Conservation (phyloP, 1,140 invertebrate species). For the Pissodes strobi region DNA sequence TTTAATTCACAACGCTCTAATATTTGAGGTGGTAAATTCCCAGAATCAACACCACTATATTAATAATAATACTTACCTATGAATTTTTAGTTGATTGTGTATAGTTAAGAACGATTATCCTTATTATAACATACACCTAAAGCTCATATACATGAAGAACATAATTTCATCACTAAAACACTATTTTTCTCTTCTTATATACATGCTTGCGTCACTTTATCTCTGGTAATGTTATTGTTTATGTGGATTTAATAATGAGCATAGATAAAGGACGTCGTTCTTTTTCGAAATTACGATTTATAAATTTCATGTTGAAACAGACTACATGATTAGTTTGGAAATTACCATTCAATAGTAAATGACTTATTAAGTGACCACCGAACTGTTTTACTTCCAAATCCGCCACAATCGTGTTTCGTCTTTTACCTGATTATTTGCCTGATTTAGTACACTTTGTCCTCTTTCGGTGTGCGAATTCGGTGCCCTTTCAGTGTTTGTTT, state of each 20-base stretch:
- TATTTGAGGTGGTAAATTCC: too few species aligned
- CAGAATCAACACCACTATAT: too few species aligned
- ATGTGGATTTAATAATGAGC: conserved; percentile 8
- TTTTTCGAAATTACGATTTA: conserved; percentile 28
- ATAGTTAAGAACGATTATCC: too few species aligned
- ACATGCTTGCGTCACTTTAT: conserved; percentile 29
- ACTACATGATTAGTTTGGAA: conserved; percentile 28
- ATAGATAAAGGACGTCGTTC: conserved; percentile 7
- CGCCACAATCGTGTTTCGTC: neutral
- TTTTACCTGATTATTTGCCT: neutral
- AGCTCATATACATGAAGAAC: too few species aligned
- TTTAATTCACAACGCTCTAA: too few species aligned
- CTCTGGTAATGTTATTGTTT: conserved; percentile 25
- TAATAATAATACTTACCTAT: too few species aligned
- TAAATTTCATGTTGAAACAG: conserved; percentile 13
- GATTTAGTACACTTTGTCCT: neutral
- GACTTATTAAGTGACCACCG: conserved; percentile 4
- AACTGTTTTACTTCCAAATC: neutral
- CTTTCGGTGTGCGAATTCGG: neutral
- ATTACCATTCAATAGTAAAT: conserved; percentile 27
- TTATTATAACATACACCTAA: too few species aligned
- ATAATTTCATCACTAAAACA: neutral
- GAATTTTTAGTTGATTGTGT: too few species aligned
- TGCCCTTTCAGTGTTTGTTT: neutral
- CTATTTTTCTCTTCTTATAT: conserved; percentile 3